Conservation (phyloP, 2,888 invertebrate species). For the Aquatica leii region DNA sequence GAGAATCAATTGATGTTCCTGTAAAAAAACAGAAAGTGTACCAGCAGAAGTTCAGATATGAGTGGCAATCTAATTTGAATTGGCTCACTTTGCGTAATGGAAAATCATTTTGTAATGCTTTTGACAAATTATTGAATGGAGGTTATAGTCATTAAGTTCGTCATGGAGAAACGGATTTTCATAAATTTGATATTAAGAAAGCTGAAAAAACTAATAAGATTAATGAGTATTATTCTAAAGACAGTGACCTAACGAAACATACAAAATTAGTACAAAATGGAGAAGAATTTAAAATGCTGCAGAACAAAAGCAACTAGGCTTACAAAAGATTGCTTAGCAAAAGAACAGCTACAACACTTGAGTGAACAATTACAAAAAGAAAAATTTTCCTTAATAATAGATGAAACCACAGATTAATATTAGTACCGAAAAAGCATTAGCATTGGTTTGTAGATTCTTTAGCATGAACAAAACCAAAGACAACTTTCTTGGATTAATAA, state of each 20-base stretch:
- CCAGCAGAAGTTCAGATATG: conserved; percentile 1
- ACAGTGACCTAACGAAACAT: conserved; percentile 3
- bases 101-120: conserved; percentile 1
- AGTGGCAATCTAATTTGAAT: conserved; percentile 1
- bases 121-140: not conserved
- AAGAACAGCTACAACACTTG: conserved; percentile 4
- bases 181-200: conserved; percentile 4
- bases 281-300: conserved; percentile 4
- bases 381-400: not conserved
- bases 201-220: conserved; percentile 3
- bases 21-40: conserved; percentile 3
- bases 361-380: not conserved
- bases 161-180: conserved; percentile 5
- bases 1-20: conserved; percentile 5
- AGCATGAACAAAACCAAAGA: not conserved
- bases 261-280: conserved; percentile 5
- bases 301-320: conserved; percentile 3
- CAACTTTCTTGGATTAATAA: not conserved
- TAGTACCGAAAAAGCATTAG: not conserved
- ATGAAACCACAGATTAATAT: not conserved
- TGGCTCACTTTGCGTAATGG: conserved; percentile 5
- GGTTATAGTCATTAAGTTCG: conserved; percentile 1
- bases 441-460: not conserved
- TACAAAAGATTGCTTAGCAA: conserved; percentile 5
- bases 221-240: conserved; percentile 5